Evolutionary conservation across 2,797 vertebrate species (phyloP).

Genomic region (Phrynocephalus guinanensis): DNA sequence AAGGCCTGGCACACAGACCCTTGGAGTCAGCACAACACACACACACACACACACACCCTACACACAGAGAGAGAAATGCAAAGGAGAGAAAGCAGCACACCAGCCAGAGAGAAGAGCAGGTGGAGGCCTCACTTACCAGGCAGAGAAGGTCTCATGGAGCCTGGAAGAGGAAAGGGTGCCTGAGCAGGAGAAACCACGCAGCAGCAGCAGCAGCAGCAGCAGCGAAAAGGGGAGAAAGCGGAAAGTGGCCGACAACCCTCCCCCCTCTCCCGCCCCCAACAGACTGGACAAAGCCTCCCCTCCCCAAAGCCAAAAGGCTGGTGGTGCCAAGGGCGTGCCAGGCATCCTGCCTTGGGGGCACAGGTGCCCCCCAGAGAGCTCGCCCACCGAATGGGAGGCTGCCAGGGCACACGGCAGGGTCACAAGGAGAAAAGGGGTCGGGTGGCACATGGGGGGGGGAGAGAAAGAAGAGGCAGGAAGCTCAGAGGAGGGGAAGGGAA

Average conservation of each 20-base stretch:
- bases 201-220: constrained; percentile 41
- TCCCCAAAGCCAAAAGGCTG: neutral
- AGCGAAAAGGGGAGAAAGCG: constrained; percentile 53
- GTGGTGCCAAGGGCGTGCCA: neutral
- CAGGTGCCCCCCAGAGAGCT: neutral
- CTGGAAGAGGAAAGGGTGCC: constrained; percentile 84
- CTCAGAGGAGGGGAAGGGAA: neutral
- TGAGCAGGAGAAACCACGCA: constrained; percentile 38
- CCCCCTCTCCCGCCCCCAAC: neutral
- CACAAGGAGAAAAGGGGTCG: neutral
- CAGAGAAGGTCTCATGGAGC: constrained; percentile 80
- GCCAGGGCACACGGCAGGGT: too few species aligned
- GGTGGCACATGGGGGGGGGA: too few species aligned
- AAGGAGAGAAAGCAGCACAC: neutral
- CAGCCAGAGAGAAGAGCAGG: accelerated
- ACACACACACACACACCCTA: neutral
- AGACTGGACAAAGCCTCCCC: neutral
- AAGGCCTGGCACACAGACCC: neutral
- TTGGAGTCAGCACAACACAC: neutral
- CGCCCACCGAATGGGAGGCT: too few species aligned
- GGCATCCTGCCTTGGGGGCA: too few species aligned
- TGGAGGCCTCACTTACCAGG: constrained; percentile 85
- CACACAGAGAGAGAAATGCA: accelerated
- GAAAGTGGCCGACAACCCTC: constrained; percentile 4
- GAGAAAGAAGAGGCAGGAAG: neutral